Evolutionary conservation across 1,140 invertebrate genomes (phyloP).

Genomic region (Dinoponera quadriceps): DNA sequence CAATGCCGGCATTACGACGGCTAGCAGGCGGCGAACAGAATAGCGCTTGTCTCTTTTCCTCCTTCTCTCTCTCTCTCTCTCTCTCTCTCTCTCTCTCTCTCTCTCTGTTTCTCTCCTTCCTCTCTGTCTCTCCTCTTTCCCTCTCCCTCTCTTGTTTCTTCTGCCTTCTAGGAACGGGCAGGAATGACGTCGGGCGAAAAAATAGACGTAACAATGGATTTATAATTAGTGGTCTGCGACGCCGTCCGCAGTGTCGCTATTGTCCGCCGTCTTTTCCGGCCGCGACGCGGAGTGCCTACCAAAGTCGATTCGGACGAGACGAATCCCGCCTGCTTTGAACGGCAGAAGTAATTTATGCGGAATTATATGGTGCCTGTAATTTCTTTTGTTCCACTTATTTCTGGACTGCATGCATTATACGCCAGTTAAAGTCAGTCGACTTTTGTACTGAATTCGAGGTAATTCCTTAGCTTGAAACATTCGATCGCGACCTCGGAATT

Average conservation of each 20-base stretch:
- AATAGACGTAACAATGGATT: slow-evolving; percentile 79
- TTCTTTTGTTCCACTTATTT: slow-evolving; percentile 51
- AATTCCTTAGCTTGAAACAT: not conserved
- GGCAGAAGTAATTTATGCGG: slow-evolving; percentile 52
- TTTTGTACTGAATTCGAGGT: slow-evolving; percentile 29
- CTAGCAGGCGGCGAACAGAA: slow-evolving; percentile 74
- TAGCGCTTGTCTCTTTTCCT: slow-evolving; percentile 53
- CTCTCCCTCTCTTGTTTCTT: slow-evolving; percentile 33
- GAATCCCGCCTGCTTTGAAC: slow-evolving; percentile 55
- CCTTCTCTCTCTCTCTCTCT: not conserved
- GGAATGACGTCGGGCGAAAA: slow-evolving; percentile 78
- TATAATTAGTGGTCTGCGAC: slow-evolving; percentile 80
- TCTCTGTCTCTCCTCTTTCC: slow-evolving; percentile 19
- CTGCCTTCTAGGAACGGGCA: slow-evolving; percentile 56
- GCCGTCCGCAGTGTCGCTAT: slow-evolving; percentile 57
- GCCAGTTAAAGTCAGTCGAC: slow-evolving; percentile 10
- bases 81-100: not conserved
- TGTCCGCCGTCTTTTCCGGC: slow-evolving; percentile 72
- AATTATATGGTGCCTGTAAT: slow-evolving; percentile 51
- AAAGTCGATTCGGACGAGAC: slow-evolving; percentile 65
- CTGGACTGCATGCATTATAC: slow-evolving; percentile 30
- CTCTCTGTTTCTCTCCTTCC: not conserved
- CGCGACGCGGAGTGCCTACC: slow-evolving; percentile 51
- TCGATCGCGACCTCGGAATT: not conserved
- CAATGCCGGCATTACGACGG: slow-evolving; percentile 80